Evolutionary conservation across 2,888 invertebrate species (phyloP).

Genomic region (Acanthacorydalis orientalis): DNA sequence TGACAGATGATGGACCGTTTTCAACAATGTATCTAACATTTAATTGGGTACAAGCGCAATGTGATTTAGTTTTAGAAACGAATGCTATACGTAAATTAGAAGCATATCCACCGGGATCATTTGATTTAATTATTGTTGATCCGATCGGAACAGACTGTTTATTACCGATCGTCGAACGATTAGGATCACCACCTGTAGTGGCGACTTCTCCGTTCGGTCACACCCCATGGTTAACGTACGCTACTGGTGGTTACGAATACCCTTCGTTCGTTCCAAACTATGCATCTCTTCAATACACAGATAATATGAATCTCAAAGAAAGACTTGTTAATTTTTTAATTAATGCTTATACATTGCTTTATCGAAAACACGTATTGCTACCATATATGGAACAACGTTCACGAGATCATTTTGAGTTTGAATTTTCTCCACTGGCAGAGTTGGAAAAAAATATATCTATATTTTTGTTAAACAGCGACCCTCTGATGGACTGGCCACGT

Average conservation of each 20-base stretch:
- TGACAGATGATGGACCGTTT: not conserved
- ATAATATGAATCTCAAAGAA: slow-evolving; percentile 4
- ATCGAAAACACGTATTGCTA: not conserved
- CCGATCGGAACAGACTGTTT: not conserved
- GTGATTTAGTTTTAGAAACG: not conserved
- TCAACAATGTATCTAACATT: not conserved
- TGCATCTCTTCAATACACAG: not conserved
- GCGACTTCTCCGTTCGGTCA: slow-evolving; percentile 4
- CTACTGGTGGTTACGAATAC: slow-evolving; percentile 2
- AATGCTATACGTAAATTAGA: not conserved
- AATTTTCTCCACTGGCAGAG: slow-evolving; percentile 5
- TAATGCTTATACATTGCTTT: not conserved
- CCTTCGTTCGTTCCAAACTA: not conserved
- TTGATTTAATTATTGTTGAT: slow-evolving; percentile 6
- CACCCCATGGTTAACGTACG: not conserved
- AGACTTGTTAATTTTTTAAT: slow-evolving; percentile 3
- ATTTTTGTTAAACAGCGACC: slow-evolving; percentile 17
- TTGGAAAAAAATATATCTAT: slow-evolving; percentile 15
- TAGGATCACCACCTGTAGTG: slow-evolving; percentile 5
- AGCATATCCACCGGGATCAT: slow-evolving; percentile 1
- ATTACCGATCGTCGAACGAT: slow-evolving; percentile 4
- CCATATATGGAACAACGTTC: slow-evolving; percentile 5
- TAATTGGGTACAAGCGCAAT: not conserved
- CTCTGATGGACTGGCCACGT: slow-evolving; percentile 17
- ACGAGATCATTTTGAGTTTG: slow-evolving; percentile 5